phyloP scores from a whole-genome alignment of 2,113 vertebrate genomes.

The Lethenteron reissneri region DNA sequence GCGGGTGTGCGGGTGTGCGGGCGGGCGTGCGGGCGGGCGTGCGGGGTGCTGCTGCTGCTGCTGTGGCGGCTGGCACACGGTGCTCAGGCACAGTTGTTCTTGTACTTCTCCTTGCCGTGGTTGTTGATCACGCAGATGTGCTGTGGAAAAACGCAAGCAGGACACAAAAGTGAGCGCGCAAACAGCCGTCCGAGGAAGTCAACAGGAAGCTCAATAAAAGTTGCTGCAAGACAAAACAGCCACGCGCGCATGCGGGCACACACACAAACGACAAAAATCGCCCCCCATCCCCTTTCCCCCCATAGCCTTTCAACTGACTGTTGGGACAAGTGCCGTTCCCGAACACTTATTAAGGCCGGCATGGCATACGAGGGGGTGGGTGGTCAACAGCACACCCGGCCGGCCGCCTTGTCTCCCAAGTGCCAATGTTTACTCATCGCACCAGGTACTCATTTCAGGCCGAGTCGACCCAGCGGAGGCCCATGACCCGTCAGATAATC shows the following conservation, averaged over 20 bases:
- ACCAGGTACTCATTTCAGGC: too few relatives aligned
- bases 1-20: too few relatives aligned
- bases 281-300: neutral
- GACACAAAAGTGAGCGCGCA: neutral
- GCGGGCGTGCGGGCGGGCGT: too few relatives aligned
- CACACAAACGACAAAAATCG: neutral
- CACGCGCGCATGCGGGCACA: constrained; percentile 2
- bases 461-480: too few relatives aligned
- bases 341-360: too few relatives aligned
- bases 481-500: too few relatives aligned
- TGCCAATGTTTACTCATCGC: too few relatives aligned
- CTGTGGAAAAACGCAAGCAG: constrained; percentile 34
- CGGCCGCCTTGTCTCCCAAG: too few relatives aligned
- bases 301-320: neutral
- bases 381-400: too few relatives aligned
- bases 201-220: constrained; percentile 5
- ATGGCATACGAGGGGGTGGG: too few relatives aligned
- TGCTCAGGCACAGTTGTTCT: constrained; percentile 14
- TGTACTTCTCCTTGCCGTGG: constrained; percentile 91
- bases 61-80: neutral
- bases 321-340: neutral
- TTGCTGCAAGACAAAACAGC: constrained; percentile 8
- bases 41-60: too few relatives aligned
- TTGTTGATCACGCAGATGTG: constrained; percentile 97
- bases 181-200: constrained; percentile 16